Conservation (phyloP, 2,797 vertebrate genomes). For the Poecile montanus region DNA sequence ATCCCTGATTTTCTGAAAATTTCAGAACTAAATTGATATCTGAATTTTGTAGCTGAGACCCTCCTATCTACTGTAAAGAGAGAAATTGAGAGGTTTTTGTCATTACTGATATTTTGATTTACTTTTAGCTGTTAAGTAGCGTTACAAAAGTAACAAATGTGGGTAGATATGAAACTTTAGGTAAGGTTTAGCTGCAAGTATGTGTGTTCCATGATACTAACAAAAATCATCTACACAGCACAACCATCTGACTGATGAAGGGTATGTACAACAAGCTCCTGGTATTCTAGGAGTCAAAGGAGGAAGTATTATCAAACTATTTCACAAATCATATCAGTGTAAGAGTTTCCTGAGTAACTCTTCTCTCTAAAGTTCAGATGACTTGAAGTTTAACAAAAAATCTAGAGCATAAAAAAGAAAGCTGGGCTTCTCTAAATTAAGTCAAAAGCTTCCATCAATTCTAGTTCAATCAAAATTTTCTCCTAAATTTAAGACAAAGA, state of each 20-base stretch:
- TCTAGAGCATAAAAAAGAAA: not conserved
- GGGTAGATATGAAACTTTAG: not conserved
- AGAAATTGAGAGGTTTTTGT: not conserved
- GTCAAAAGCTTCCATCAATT: not conserved
- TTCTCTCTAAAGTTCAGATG: not conserved
- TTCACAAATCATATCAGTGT: not conserved
- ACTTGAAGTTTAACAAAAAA: not conserved
- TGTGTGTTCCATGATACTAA: not conserved
- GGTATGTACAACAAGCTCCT: not conserved
- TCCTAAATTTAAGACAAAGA: not conserved
- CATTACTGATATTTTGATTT: not conserved
- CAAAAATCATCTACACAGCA: not conserved
- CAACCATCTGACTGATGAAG: not conserved
- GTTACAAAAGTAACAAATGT: slow-evolving; percentile 1
- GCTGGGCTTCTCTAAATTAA: not conserved
- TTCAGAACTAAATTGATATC: not conserved
- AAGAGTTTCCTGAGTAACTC: not conserved
- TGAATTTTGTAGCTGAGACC: not conserved
- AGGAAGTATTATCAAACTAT: not conserved
- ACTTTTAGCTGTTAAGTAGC: slow-evolving; percentile 53
- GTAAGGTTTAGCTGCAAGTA: not conserved
- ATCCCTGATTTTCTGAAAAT: not conserved
- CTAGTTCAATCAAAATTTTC: not conserved
- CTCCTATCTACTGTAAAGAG: not conserved
- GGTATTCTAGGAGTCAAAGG: not conserved